Evolutionary conservation across 1,140 invertebrate species (phyloP), one percentile per base, ranked within the genome.

Genomic region (Choristoneura fumiferana): DNA sequence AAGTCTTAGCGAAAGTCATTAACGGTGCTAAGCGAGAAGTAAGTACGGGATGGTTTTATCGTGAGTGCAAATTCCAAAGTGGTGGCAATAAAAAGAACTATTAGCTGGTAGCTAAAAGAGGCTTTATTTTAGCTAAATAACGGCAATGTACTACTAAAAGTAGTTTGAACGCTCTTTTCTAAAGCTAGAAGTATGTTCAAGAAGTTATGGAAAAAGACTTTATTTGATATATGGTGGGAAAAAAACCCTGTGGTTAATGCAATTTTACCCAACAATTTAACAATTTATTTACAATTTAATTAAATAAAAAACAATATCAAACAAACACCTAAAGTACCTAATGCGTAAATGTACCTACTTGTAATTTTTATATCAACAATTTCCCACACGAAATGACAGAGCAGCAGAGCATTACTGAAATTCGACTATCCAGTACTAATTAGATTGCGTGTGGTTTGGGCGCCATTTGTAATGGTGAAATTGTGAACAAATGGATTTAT

Each of bases 21-120:
- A 29, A 6, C 22, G 22, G 6, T 3, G 22, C 22, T 29, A 29
- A 29, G 22, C 6, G 2, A 29, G 22, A 29, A 29, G 22, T 29
- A 29, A 29, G 22, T 29, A 29, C 6, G 6, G 22, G 22, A 29
- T 29, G 22, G 22, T 29, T 29, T 29, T 29, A 29, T 29, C 22
- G 10, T 18, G 10, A n/a, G 18, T 18, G 17, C 43, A 17, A 12
- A 29, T 22, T 49, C 43, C n/a, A 49, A 22, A 49, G 43, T 49
- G n/a, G 17, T 49, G 2, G 43, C 43, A 49, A 49, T 49, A 49
- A 49, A 49, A 49, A 49, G 18, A 49, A 49, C 43, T 29, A 49
- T 49, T 29, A 49, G 43, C 17, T 12, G 43, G 29, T n/a, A 4
- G 43, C 9, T 18, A 12, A 18, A 49, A 45, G 29, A 22, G 17